Evolutionary conservation across 1,140 invertebrate genomes (phyloP).

Genomic region (Zaprionus ghesquierei): DNA sequence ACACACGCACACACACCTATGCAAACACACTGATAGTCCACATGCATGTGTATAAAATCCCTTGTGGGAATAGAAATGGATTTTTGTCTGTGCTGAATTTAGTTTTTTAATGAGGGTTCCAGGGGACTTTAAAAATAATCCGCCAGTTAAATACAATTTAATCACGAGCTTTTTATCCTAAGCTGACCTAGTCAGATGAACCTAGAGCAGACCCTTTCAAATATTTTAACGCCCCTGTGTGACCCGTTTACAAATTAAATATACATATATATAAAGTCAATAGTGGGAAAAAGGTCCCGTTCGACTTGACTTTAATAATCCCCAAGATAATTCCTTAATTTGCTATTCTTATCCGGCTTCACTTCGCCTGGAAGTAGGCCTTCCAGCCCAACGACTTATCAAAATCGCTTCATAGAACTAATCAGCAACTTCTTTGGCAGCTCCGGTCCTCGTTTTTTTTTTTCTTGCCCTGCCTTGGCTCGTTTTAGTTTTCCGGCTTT

Average conservation of each 20-base stretch:
- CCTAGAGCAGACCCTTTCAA: neutral
- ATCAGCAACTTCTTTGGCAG: constrained; percentile 59
- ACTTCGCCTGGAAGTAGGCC: constrained; percentile 45
- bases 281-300: neutral
- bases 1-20: too few species aligned
- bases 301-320: neutral
- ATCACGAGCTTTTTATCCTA: neutral
- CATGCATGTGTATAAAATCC: neutral
- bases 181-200: neutral
- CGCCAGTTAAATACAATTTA: neutral
- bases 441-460: neutral
- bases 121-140: constrained; percentile 5
- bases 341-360: constrained; percentile 7
- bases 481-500: constrained; percentile 9
- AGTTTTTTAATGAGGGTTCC: constrained; percentile 8
- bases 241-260: neutral
- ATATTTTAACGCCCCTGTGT: neutral
- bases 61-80: constrained; percentile 9
- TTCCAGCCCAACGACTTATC: constrained; percentile 54
- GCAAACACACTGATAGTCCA: too few species aligned
- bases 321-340: neutral
- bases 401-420: constrained; percentile 48
- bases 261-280: neutral
- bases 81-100: constrained; percentile 6
- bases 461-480: constrained; percentile 2